These are phyloP conservation scores for Aricia agestis DNA, from an alignment of 1,140 invertebrate genomes.

Conservation along the genomic window DNA sequence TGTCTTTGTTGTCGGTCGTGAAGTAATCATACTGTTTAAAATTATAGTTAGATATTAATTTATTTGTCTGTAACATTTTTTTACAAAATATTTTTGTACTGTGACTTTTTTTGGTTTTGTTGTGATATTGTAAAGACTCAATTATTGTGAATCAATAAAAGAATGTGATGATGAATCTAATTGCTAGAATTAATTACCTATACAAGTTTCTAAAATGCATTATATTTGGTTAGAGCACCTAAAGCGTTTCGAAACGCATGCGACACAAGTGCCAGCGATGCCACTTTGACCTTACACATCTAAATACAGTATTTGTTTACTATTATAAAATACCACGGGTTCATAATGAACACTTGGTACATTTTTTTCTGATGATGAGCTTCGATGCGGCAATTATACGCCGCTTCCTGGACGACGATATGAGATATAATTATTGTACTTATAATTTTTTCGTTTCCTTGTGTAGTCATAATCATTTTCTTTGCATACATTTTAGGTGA, in stretches of 20 bases:
- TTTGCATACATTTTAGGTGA: too few relatives aligned
- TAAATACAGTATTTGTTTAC: not conserved
- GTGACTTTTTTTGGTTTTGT: not conserved
- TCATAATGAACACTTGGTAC: not conserved
- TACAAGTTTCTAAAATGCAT: not conserved
- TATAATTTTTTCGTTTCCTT: constrained; percentile 16
- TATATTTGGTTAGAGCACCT: not conserved
- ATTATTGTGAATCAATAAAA: not conserved
- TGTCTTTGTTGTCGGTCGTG: too few relatives aligned
- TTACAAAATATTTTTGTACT: too few relatives aligned
- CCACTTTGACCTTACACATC: not conserved
- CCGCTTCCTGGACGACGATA: not conserved
- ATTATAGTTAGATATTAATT: too few relatives aligned
- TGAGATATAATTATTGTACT: not conserved
- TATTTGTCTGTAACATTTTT: too few relatives aligned
- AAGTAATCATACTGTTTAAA: too few relatives aligned
- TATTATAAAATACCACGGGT: constrained; percentile 15
- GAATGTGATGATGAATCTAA: not conserved
- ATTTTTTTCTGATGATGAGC: not conserved
- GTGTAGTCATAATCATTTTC: not conserved
- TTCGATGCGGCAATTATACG: not conserved
- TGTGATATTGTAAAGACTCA: not conserved
- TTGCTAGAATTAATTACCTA: not conserved
- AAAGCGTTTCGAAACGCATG: not conserved
- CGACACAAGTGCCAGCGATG: constrained; percentile 3